Base-by-base conservation (phyloP, 92 coral and sea anemone genomes). In the Umimayanthus chanpuru region DNA sequence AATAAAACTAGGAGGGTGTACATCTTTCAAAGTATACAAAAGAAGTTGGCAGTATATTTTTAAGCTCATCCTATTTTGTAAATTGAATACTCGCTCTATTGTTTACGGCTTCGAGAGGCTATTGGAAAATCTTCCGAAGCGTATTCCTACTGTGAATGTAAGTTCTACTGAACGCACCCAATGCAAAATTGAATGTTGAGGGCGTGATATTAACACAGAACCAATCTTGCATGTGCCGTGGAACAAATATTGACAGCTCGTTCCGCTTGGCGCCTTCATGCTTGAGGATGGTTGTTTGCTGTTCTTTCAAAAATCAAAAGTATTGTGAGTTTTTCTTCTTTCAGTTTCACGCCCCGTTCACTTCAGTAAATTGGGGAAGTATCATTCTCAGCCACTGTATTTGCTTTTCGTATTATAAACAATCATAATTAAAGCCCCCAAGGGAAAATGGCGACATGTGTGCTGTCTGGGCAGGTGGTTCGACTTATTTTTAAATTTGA, bases 391-490 rank as follows among this genome's bases (percentile, higher is more conserved):
- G 25, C 26, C 68, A 23, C 58, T 53, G 58, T 53, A 53, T 53
- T 61, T 61, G n/a, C 25, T 61, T 20, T 61, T 61, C 26, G 26
- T 61, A 20, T 61, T 61, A 61, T 61, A 61, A 61, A 61, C 68
- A 61, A 61, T 61, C 68, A 21, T 61, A 53, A 53, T 11, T 53
- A 12, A 12, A 53, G 58, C 58, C 20, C 58, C 58, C 12, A 1
- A 53, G 20, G 58, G 58, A 15, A 53, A 53, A 53, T 53, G 20
- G 68, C 68, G n/a, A 61, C 68, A 61, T 61, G 68, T 21, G 68
- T 61, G n/a, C 58, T 2, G 58, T 53, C 58, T 11, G 43, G 40
- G 11, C 79, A 75, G 79, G 79, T 75, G 79, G 50, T 75, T 75
- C 39, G 79, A 36, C 53, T 15, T 20, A 75, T 18, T n/a, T 36